phyloP scores from a whole-genome alignment of 2,888 invertebrate species.

The Lutraria lutraria region DNA sequence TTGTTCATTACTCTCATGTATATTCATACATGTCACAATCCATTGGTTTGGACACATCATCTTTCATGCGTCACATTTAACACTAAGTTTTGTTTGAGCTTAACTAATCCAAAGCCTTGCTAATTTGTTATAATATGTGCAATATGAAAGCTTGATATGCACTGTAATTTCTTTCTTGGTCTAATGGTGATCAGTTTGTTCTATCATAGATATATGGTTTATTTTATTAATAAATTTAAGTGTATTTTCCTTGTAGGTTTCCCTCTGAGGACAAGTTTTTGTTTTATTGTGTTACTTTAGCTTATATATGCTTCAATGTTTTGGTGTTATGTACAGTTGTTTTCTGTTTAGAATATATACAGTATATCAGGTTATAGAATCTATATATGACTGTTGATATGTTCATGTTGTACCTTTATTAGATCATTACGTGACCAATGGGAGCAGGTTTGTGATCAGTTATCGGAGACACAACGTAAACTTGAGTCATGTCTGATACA shows the following conservation, averaged over 20 bases:
- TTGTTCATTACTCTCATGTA: neutral
- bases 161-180: too few relatives aligned
- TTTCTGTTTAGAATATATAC: neutral
- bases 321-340: neutral
- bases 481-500: conserved; percentile 94
- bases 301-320: neutral
- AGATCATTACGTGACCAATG: conserved; percentile 87
- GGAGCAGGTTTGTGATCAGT: conserved; percentile 88
- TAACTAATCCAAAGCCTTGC: too few relatives aligned
- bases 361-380: too few relatives aligned
- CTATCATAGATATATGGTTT: too few relatives aligned
- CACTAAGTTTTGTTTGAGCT: too few relatives aligned
- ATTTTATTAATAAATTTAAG: too few relatives aligned
- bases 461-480: conserved; percentile 93
- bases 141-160: too few relatives aligned
- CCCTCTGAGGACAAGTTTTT: neutral
- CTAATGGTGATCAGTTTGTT: too few relatives aligned
- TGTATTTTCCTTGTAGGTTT: neutral
- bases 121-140: too few relatives aligned
- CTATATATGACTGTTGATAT: neutral
- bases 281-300: neutral
- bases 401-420: neutral
- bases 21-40: neutral
- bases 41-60: neutral
- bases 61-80: neutral